A percentile compares a stretch with the other conserved stretches of the same genome.
These are phyloP conservation scores for Lophotis ruficrista DNA, from an alignment of 2,113 vertebrate species.

Conservation along the genomic window DNA sequence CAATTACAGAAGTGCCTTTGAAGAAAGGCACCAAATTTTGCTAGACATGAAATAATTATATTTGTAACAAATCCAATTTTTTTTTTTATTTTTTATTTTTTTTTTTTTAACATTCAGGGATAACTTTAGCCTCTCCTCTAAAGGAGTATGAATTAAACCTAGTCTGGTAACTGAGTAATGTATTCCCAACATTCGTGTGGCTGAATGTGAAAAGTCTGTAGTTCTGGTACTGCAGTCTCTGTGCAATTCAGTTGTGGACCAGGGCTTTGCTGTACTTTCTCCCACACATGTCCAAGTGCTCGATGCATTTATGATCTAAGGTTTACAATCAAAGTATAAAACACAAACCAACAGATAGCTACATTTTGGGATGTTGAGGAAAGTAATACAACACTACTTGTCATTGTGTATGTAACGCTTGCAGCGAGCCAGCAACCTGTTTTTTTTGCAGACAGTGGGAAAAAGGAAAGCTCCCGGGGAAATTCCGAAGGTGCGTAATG, in stretches of 20 bases:
- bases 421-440: background rate
- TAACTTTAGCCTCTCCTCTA: background rate
- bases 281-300: background rate
- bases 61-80: background rate
- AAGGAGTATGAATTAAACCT: background rate
- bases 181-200: background rate
- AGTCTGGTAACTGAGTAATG: background rate
- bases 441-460: background rate
- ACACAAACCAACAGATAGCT: background rate
- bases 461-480: background rate
- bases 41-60: background rate
- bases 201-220: background rate
- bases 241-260: background rate
- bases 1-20: background rate
- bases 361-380: background rate
- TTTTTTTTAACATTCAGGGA: background rate
- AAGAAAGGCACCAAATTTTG: background rate
- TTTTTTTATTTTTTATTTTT: background rate
- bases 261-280: background rate
- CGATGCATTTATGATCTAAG: background rate
- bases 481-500: background rate
- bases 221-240: background rate
- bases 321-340: background rate
- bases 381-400: background rate
- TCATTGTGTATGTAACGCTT: background rate